Conservation (phyloP, 2,113 vertebrate species). For the Donacobius atricapilla region DNA sequence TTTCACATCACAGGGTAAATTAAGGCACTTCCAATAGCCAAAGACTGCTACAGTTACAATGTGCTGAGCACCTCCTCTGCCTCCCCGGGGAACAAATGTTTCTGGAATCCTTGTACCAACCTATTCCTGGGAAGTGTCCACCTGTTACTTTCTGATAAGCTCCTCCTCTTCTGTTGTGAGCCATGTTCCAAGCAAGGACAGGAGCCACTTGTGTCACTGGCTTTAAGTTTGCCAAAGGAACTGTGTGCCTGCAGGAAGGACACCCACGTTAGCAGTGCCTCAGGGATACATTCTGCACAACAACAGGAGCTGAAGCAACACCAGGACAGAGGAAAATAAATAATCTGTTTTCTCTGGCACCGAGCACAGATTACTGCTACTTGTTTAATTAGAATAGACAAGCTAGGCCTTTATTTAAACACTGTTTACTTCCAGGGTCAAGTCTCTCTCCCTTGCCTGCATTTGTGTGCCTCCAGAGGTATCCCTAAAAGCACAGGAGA, state of each 20-base stretch:
- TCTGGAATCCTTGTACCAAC: constrained; percentile 67
- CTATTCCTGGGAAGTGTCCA: constrained; percentile 76
- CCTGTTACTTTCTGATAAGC: constrained; percentile 72
- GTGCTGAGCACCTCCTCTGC: rapidly evolving
- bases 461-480: background rate
- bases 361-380: background rate
- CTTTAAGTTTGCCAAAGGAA: constrained; percentile 88
- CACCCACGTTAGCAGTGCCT: background rate
- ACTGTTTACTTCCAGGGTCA: background rate
- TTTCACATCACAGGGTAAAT: background rate
- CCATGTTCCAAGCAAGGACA: constrained; percentile 84
- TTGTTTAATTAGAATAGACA: background rate
- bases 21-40: background rate
- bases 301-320: background rate
- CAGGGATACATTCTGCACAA: background rate
- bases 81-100: background rate
- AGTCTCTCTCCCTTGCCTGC: background rate
- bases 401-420: background rate
- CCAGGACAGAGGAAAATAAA: background rate
- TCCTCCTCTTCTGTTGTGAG: constrained; percentile 78
- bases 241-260: constrained; percentile 80
- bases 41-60: background rate
- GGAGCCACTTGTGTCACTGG: constrained; percentile 84
- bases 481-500: background rate
- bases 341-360: background rate